phyloP scores from a whole-genome alignment of 2,113 vertebrate species.

The Poicephalus gulielmi region DNA sequence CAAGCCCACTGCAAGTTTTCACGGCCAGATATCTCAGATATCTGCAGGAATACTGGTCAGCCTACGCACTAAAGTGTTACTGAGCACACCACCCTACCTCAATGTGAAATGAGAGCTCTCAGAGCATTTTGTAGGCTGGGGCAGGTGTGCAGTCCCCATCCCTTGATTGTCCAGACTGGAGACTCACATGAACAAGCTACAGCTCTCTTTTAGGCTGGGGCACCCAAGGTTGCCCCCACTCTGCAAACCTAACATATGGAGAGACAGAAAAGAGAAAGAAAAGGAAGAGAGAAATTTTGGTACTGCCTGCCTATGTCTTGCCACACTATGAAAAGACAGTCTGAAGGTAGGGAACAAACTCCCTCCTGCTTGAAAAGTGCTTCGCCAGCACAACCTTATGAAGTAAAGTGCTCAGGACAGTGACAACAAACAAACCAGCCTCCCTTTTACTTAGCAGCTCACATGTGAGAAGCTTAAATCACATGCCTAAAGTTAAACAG shows the following conservation, averaged over 20 bases:
- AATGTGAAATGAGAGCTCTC: neutral
- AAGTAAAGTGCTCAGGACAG: neutral
- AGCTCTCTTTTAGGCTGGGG: neutral
- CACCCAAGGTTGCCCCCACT: neutral
- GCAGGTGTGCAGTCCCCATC: neutral
- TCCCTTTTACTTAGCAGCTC: neutral
- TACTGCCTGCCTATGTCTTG: neutral
- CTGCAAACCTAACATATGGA: neutral
- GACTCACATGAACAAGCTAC: neutral
- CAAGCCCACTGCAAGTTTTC: neutral
- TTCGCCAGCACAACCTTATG: neutral
- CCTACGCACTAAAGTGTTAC: neutral
- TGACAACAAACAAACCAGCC: neutral
- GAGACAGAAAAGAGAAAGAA: neutral
- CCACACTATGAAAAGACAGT: neutral
- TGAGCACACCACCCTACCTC: neutral
- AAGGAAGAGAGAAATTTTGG: neutral
- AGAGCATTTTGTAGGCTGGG: neutral
- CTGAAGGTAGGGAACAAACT: neutral
- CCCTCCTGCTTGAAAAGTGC: neutral
- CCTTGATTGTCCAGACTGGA: neutral
- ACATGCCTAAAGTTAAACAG: slow-evolving; percentile 21
- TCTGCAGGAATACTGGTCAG: neutral
- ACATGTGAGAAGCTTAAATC: slow-evolving; percentile 19
- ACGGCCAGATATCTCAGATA: neutral